phyloP scores from a whole-genome alignment of 1,140 invertebrate genomes.

The Parapsyche elsis region DNA sequence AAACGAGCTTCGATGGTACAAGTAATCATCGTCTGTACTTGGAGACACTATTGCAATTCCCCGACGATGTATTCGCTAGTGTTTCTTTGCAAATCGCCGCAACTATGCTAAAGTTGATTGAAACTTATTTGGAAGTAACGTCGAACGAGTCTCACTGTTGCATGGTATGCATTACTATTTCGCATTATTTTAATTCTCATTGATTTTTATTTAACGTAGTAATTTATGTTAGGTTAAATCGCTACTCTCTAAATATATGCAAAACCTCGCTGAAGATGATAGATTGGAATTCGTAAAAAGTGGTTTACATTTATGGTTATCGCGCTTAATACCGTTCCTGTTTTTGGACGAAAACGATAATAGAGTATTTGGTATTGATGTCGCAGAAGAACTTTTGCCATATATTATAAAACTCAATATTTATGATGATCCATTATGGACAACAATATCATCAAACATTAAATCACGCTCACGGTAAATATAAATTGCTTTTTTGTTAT shows the following conservation, averaged over 20 bases:
- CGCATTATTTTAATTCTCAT: too few relatives aligned
- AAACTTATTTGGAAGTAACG: not conserved
- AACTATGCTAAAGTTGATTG: not conserved
- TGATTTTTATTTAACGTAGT: not conserved
- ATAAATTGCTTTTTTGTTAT: not conserved
- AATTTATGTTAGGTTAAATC: constrained; percentile 35
- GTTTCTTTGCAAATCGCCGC: not conserved
- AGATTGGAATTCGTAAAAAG: constrained; percentile 60
- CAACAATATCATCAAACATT: constrained; percentile 58
- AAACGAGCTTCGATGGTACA: not conserved
- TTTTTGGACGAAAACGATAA: constrained; percentile 53
- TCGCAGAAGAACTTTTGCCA: constrained; percentile 60
- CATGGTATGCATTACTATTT: not conserved
- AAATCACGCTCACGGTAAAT: constrained; percentile 36
- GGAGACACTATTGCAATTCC: not conserved
- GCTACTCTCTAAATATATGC: constrained; percentile 29
- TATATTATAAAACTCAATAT: constrained; percentile 59
- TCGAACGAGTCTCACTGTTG: not conserved
- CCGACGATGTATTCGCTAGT: not conserved
- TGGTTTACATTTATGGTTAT: constrained; percentile 61
- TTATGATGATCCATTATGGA: constrained; percentile 59
- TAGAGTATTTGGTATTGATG: constrained; percentile 54
- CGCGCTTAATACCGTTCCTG: constrained; percentile 59
- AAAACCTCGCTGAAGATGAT: constrained; percentile 48
- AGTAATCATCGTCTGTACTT: not conserved